A percentile compares a stretch with the other conserved stretches of the same genome.
phyloP scores from a whole-genome alignment of 2,113 vertebrate genomes.

The Cathartes aura region DNA sequence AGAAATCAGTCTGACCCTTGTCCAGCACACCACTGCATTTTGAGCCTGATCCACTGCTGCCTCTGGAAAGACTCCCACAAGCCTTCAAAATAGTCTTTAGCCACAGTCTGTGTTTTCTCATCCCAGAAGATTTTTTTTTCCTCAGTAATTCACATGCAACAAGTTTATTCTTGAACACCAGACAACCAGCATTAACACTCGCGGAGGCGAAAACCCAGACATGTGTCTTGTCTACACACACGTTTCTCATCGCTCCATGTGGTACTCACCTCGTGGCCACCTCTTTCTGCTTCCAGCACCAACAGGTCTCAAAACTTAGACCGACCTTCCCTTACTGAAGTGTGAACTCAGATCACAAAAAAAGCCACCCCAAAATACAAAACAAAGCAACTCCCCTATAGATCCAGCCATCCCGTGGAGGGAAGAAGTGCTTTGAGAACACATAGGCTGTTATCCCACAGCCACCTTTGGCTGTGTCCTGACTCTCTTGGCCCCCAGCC shows the following conservation, averaged over 20 bases:
- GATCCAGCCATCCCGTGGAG: neutral
- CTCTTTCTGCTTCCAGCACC: neutral
- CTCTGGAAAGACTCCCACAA: neutral
- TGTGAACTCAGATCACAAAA: neutral
- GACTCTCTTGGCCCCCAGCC: neutral
- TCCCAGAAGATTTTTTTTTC: neutral
- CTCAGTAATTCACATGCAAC: neutral
- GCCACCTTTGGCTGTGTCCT: neutral
- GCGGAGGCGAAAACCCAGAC: neutral
- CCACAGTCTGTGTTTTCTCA: neutral
- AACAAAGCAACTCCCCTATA: neutral
- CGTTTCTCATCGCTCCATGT: rapidly evolving
- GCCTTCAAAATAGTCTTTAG: neutral
- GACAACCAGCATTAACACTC: neutral
- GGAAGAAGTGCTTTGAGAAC: neutral
- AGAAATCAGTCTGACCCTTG: neutral
- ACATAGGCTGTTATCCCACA: neutral
- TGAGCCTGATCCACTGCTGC: neutral
- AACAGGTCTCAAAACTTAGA: neutral
- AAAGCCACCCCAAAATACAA: neutral
- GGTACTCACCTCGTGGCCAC: neutral
- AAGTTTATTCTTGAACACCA: neutral
- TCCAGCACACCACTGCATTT: neutral
- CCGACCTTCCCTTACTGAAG: neutral
- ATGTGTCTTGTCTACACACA: neutral